These are phyloP conservation scores for Gambusia yucatana DNA, from an alignment of 2,797 vertebrate species.

Conservation along the genomic window DNA sequence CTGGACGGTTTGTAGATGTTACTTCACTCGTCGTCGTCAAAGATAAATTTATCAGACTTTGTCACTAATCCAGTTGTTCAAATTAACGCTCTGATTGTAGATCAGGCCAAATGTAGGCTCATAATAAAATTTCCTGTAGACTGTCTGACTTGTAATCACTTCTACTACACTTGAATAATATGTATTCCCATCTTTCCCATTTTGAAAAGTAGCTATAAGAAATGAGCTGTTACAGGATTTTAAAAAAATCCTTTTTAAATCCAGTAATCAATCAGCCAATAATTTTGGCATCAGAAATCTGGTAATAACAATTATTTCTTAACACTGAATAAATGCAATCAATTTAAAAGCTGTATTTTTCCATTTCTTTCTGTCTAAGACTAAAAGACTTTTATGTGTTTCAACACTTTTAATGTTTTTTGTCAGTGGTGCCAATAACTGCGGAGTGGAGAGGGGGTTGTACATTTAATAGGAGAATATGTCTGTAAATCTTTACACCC, in stretches of 20 bases:
- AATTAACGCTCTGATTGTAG: background rate
- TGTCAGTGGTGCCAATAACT: background rate
- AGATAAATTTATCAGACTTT: background rate
- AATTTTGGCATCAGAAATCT: background rate
- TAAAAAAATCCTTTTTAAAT: background rate
- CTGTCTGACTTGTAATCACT: background rate
- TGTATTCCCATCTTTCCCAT: background rate
- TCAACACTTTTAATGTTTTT: background rate
- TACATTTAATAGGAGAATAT: slow-evolving; percentile 3
- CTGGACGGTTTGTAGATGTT: background rate
- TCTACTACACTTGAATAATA: background rate
- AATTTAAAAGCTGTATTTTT: background rate
- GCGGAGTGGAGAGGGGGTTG: background rate
- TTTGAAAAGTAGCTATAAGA: background rate
- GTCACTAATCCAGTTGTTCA: background rate
- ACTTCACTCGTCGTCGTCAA: background rate
- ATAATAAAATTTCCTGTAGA: background rate
- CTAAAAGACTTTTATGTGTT: background rate
- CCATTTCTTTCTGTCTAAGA: background rate
- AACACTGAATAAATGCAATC: background rate
- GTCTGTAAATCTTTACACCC: background rate
- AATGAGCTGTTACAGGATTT: background rate
- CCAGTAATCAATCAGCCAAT: background rate
- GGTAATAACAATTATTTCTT: background rate
- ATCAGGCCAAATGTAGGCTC: background rate